A percentile compares a stretch with the other conserved stretches of the same genome.
These are phyloP conservation scores for Hirtodrosophila confusa DNA, from an alignment of 2,888 invertebrate genomes.

Conservation along the genomic window DNA sequence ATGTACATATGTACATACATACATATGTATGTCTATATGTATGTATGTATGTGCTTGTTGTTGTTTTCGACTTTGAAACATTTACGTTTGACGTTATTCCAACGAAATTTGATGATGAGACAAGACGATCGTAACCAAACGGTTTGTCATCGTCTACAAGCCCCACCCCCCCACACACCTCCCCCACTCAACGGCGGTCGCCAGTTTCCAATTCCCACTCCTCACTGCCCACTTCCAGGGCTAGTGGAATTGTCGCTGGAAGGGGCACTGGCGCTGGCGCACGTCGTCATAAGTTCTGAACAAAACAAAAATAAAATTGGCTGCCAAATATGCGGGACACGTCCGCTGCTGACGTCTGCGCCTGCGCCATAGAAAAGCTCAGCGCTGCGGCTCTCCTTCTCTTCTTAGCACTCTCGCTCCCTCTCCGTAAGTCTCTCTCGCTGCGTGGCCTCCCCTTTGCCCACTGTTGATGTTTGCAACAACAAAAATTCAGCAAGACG, in stretches of 20 bases:
- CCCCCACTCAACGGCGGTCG: neutral
- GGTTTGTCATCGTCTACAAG: conserved; percentile 48
- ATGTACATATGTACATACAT: too few species aligned
- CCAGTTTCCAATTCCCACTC: conserved; percentile 1
- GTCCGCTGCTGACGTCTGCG: conserved; percentile 73
- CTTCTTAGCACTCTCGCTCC: too few species aligned
- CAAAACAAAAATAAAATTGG: conserved; percentile 36
- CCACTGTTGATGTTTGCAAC: conserved; percentile 24
- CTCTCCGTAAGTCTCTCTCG: neutral
- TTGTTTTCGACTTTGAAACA: conserved; percentile 34
- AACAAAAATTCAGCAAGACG: conserved; percentile 34
- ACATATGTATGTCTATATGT: too few species aligned
- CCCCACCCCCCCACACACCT: neutral
- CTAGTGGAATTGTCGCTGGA: conserved; percentile 5
- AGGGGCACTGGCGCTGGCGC: conserved; percentile 35
- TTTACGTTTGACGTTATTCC: conserved; percentile 42
- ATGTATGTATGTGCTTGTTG: conserved; percentile 3
- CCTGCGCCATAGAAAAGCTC: conserved; percentile 53
- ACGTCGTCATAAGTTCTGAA: conserved; percentile 56
- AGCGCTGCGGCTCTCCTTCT: conserved; percentile 1
- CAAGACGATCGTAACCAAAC: conserved; percentile 8
- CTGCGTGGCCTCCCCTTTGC: neutral
- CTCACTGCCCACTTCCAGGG: too few species aligned
- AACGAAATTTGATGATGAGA: conserved; percentile 41
- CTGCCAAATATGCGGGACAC: conserved; percentile 62